These are phyloP conservation scores for Odontamblyopus rebecca DNA, from an alignment of 2,797 vertebrate genomes.

Conservation along the genomic window DNA sequence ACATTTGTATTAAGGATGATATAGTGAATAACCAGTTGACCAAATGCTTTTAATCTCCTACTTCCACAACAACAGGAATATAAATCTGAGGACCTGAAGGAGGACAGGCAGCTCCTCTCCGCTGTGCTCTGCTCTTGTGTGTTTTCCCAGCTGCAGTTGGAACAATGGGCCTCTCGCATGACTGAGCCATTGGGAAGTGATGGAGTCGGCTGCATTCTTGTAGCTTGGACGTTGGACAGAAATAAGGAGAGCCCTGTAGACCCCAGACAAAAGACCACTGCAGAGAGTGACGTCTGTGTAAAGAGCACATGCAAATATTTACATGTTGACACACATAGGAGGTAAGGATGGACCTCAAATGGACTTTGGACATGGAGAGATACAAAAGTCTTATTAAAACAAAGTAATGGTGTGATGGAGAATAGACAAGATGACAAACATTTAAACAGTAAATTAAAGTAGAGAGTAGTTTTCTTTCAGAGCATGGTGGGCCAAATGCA, in stretches of 20 bases:
- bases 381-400: not conserved
- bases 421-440: not conserved
- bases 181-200: constrained; percentile 36
- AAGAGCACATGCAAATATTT: constrained; percentile 4
- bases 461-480: no score
- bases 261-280: not conserved
- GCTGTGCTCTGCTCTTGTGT: not conserved
- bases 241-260: not conserved
- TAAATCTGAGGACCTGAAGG: constrained; percentile 8
- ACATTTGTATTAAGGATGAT: not conserved
- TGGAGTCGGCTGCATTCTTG: constrained; percentile 4
- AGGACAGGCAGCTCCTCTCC: not conserved
- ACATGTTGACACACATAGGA: constrained; percentile 6
- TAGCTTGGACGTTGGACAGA: not conserved
- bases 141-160: constrained; percentile 24
- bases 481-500: no score
- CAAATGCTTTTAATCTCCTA: not conserved
- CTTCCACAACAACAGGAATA: not conserved
- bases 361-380: not conserved
- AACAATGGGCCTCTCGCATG: constrained; percentile 44
- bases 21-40: not conserved
- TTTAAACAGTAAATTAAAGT: not conserved
- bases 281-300: not conserved
- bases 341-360: constrained; percentile 2
- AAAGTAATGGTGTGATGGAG: not conserved